A percentile compares a stretch with the other conserved stretches of the same genome.
phyloP scores from a whole-genome alignment of 1,140 invertebrate genomes.

The Caerostris darwini region DNA sequence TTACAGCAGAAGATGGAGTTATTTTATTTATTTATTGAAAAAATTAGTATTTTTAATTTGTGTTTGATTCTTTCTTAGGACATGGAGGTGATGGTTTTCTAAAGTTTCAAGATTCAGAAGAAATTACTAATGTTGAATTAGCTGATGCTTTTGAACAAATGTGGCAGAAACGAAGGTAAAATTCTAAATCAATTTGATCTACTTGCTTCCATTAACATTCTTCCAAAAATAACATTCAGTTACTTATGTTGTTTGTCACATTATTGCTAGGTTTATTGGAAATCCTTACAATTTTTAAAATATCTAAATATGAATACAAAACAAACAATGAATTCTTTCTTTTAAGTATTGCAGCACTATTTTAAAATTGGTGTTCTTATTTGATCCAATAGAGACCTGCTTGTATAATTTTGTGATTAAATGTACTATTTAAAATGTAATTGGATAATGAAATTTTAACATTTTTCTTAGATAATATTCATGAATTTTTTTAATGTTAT shows the following conservation, averaged over 20 bases:
- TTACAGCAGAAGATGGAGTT: no score
- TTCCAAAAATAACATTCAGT: not conserved
- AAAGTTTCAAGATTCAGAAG: slow-evolving; percentile 99
- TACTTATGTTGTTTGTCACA: not conserved
- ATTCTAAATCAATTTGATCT: not conserved
- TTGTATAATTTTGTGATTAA: no score
- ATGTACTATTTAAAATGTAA: no score
- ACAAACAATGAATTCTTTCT: not conserved
- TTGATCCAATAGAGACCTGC: no score
- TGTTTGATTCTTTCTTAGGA: slow-evolving; percentile 82
- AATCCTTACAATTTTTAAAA: not conserved
- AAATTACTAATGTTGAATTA: slow-evolving; percentile 99
- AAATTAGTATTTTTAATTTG: no score
- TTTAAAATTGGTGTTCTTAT: no score
- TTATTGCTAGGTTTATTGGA: not conserved
- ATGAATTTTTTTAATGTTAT: no score
- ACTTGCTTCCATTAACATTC: no score
- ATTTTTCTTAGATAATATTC: no score
- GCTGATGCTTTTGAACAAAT: slow-evolving; percentile 99
- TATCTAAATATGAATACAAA: not conserved
- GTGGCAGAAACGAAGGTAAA: slow-evolving; percentile 97
- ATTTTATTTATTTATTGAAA: no score
- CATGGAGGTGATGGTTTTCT: slow-evolving; percentile 99
- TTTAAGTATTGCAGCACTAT: no score
- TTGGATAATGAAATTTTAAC: no score